A percentile compares a stretch with the other conserved stretches of the same genome.
phyloP scores from a whole-genome alignment of 2,888 invertebrate species.

The Drosophila longiperda region DNA sequence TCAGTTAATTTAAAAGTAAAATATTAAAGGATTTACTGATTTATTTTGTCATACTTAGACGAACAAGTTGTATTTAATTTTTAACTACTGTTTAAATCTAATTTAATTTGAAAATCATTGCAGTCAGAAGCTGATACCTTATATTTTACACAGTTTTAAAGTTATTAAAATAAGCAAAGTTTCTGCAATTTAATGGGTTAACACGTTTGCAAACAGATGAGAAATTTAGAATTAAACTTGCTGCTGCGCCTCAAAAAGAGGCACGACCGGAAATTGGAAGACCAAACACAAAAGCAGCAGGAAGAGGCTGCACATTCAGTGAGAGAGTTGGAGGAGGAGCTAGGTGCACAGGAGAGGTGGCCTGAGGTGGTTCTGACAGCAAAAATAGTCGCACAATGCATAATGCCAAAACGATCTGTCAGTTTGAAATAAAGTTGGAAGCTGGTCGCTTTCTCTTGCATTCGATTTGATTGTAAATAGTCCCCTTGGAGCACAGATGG shows the following conservation, averaged over 20 bases:
- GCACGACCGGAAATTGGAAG: slow-evolving; percentile 67
- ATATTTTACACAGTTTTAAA: neutral
- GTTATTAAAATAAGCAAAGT: neutral
- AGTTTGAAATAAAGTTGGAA: slow-evolving; percentile 72
- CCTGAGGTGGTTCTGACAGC: slow-evolving; percentile 1
- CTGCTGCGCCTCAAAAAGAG: slow-evolving; percentile 7
- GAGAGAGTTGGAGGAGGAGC: neutral
- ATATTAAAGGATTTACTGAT: no score
- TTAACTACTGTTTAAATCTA: neutral
- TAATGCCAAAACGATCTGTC: slow-evolving; percentile 75
- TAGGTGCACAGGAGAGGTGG: neutral
- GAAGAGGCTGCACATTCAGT: slow-evolving; percentile 6
- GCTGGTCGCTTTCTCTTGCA: slow-evolving; percentile 24
- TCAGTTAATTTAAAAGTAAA: no score
- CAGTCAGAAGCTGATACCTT: neutral
- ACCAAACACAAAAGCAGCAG: slow-evolving; percentile 39
- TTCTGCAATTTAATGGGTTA: slow-evolving; percentile 31
- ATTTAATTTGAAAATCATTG: neutral
- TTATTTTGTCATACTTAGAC: no score
- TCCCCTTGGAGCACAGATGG: slow-evolving; percentile 54
- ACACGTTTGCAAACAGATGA: slow-evolving; percentile 39
- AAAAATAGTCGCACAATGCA: slow-evolving; percentile 58
- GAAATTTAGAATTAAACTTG: slow-evolving; percentile 22
- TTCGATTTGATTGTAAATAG: slow-evolving; percentile 52
- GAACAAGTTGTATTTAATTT: neutral